phyloP scores from a whole-genome alignment of 1,140 invertebrate genomes.

The Octopus sinensis region DNA sequence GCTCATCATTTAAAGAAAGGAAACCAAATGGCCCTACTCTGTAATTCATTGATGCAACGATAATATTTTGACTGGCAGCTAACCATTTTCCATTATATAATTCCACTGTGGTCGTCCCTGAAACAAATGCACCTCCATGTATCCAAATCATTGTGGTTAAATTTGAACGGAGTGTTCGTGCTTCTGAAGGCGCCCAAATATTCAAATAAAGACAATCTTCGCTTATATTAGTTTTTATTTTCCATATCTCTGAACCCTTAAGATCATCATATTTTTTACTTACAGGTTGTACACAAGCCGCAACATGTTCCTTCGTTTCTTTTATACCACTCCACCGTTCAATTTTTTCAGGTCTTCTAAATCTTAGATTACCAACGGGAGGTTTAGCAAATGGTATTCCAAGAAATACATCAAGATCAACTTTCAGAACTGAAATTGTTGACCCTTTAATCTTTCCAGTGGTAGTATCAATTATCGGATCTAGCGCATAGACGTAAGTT shows the following conservation, averaged over 20 bases:
- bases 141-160: constrained; percentile 94
- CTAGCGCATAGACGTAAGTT: neutral
- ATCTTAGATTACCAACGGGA: constrained; percentile 80
- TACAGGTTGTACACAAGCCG: constrained; percentile 45
- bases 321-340: constrained; percentile 31
- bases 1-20: constrained; percentile 64
- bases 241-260: constrained; percentile 76
- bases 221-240: constrained; percentile 83
- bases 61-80: constrained; percentile 73
- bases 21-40: constrained; percentile 72
- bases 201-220: constrained; percentile 96
- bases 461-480: neutral
- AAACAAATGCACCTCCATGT: constrained; percentile 90
- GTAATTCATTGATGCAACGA: constrained; percentile 74
- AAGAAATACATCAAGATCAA: constrained; percentile 82
- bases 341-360: constrained; percentile 76
- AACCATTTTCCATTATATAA: constrained; percentile 81
- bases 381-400: constrained; percentile 90
- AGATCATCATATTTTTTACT: constrained; percentile 20
- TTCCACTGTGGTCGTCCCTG: constrained; percentile 83
- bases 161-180: constrained; percentile 56
- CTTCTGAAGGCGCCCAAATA: constrained; percentile 68
- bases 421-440: constrained; percentile 56
- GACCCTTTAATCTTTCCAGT: neutral
- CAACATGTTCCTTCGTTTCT: constrained; percentile 61